These are phyloP conservation scores for Eremobia ochroleuca DNA, from an alignment of 2,888 invertebrate species.

Conservation along the genomic window DNA sequence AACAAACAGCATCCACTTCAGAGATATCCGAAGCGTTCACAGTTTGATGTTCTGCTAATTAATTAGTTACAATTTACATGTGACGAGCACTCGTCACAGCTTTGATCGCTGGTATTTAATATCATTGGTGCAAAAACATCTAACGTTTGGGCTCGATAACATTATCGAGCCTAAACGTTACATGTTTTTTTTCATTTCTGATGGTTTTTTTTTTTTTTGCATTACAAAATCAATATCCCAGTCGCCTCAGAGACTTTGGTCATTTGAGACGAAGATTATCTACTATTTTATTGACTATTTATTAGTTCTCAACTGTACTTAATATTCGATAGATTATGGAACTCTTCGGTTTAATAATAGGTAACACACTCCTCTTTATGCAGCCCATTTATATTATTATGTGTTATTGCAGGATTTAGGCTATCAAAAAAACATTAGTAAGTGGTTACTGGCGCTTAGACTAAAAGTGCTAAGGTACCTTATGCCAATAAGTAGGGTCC, in stretches of 20 bases:
- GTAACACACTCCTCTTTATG: background rate
- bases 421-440: background rate
- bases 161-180: no score
- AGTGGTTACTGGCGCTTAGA: background rate
- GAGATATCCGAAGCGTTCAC: conserved; percentile 11
- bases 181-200: no score
- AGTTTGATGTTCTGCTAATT: conserved; percentile 33
- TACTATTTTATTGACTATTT: background rate
- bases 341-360: background rate
- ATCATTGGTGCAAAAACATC: conserved; percentile 8
- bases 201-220: no score
- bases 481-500: background rate
- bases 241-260: background rate
- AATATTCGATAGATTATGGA: background rate
- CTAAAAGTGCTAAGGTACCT: background rate
- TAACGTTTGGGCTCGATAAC: background rate
- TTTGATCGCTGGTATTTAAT: conserved; percentile 43
- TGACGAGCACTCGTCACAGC: conserved; percentile 24
- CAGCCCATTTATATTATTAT: background rate
- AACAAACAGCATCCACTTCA: conserved; percentile 25
- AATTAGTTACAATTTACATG: conserved; percentile 43
- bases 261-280: background rate
- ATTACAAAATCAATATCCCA: no score
- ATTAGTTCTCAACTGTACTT: no score
- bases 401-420: background rate